These are phyloP conservation scores for Acleris emargana DNA, from an alignment of 2,888 invertebrate species.

Conservation along the genomic window DNA sequence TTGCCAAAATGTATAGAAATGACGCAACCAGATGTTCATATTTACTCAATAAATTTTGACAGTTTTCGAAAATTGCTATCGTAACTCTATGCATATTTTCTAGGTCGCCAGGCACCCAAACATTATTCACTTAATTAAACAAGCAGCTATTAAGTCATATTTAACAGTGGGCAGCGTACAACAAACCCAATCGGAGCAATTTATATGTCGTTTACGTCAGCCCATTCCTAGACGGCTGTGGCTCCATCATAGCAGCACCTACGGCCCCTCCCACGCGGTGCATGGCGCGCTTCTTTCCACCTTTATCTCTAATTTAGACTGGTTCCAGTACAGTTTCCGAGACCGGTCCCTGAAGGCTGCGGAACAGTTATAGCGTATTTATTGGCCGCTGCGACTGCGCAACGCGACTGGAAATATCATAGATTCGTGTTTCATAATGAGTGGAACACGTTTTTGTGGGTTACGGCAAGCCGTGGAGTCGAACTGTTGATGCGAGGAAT, in stretches of 20 bases:
- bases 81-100: too few species aligned
- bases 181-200: conserved; percentile 22
- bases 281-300: conserved; percentile 15
- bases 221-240: conserved; percentile 13
- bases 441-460: conserved; percentile 75
- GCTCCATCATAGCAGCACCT: conserved; percentile 13
- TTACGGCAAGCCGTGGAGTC: conserved; percentile 62
- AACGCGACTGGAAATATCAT: conserved; percentile 75
- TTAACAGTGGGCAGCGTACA: conserved; percentile 18
- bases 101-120: too few species aligned
- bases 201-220: conserved; percentile 27
- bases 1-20: too few species aligned
- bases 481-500: conserved; percentile 38
- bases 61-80: too few species aligned
- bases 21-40: too few species aligned
- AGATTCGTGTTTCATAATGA: conserved; percentile 81
- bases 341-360: conserved; percentile 78
- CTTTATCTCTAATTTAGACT: conserved; percentile 72
- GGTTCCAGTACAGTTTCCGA: conserved; percentile 81
- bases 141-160: conserved; percentile 22
- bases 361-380: conserved; percentile 81
- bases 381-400: conserved; percentile 67
- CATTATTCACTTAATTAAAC: neutral
- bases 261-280: conserved; percentile 10
- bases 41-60: too few species aligned